These are phyloP conservation scores for Leptobrachium ailaonicum DNA, from an alignment of 2,113 vertebrate genomes.

Conservation along the genomic window DNA sequence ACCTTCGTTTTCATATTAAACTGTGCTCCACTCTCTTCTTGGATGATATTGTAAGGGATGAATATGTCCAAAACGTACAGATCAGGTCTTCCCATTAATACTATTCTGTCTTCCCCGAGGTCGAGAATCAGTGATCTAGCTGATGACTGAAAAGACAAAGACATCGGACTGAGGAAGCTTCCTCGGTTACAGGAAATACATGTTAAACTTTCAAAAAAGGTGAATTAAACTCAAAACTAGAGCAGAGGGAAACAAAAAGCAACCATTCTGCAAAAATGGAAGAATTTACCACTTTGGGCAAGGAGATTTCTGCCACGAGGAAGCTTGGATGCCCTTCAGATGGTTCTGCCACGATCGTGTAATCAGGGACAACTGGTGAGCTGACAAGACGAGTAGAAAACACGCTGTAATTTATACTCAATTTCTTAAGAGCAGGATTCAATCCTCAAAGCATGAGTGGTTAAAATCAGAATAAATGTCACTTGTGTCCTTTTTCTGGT, in stretches of 20 bases:
- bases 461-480: too few relatives aligned
- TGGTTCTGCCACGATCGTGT: constrained; percentile 69
- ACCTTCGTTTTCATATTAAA: constrained; percentile 79
- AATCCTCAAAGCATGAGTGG: too few relatives aligned
- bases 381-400: constrained; percentile 46
- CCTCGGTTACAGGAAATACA: neutral
- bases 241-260: neutral
- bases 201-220: too few relatives aligned
- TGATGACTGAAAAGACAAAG: constrained; percentile 51
- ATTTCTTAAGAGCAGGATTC: too few relatives aligned
- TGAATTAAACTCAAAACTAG: too few relatives aligned
- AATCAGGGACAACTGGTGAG: constrained; percentile 61
- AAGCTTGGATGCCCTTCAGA: constrained; percentile 65
- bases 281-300: constrained; percentile 78
- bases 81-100: constrained; percentile 70
- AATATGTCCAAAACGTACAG: constrained; percentile 76
- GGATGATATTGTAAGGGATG: constrained; percentile 70
- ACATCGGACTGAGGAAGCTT: neutral
- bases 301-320: constrained; percentile 77
- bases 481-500: neutral
- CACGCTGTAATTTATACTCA: too few relatives aligned
- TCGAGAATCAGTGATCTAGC: constrained; percentile 74
- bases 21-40: constrained; percentile 74
- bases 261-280: neutral
- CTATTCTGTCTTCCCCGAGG: constrained; percentile 78